Base-by-base conservation (phyloP, 2,113 vertebrate species). In the Amphiprion ocellaris region DNA sequence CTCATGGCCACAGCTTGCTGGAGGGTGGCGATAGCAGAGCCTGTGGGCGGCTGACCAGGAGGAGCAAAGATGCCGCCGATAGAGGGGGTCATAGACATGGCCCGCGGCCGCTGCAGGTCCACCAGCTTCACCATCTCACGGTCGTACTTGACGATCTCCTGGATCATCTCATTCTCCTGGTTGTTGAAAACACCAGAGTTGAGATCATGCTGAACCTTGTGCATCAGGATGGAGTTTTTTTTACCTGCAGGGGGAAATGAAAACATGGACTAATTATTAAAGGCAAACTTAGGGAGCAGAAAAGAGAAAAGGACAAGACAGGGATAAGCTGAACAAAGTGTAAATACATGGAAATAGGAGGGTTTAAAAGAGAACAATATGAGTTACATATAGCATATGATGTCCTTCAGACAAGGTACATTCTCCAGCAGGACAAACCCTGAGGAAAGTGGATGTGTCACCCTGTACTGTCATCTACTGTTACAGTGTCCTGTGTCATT, bases 61-160 rank as follows among this genome's bases (percentile, higher is more conserved):
- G 93, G 94, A 62, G 94, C 94, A 69, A 95, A 96, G 30, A 95
- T 94, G 21, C 94, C 90, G 0, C 95, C 93, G 0, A 94, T 87
- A 14, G 94, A 94, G 1, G 95, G 94, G 0, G 94, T 95, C 91
- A 94, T 94, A 49, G 97, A 97, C 90, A 98, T 92, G 70, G 97
- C 96, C 0, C 94, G 93, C 0, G 96, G 96, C 30, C 96, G 96
- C 91, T 96, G 97, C 76, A 97, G 94, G 83, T 98, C 97, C 0
- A 97, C 96, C 80, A 96, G 95, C 90, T 98, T 98, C 68, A 96
- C 97, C 98, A 99, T 99, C 92, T 99, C 97, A 15, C 98, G 96
- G 92, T 99, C 98, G 0, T 98, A 99, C 92, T 99, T 99, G 77
- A 99, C 97, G 0, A 99, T 99, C 95, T 99, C 97, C 87, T 99